Base-by-base conservation (phyloP, 2,797 vertebrate species). In the Microctenopoma steveboyesi region DNA sequence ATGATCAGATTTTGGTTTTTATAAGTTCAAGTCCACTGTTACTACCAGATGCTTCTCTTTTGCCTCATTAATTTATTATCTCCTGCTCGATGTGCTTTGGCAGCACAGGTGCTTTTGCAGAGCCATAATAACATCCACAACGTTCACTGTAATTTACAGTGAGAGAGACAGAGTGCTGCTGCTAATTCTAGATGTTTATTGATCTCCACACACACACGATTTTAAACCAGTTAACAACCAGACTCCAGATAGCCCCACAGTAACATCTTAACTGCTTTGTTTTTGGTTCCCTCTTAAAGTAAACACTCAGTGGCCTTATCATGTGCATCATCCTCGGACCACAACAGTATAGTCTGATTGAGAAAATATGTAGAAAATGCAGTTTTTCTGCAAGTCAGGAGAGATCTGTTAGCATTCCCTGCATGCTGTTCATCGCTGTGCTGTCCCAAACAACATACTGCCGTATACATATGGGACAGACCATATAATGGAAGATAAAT, bases 401-500 rank as follows among this genome's bases (percentile, higher is more conserved):
- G 59, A 82, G 83, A 74, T 83, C 78, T 89, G 76, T 89, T 90
- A 84, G 78, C 64, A 57, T 81, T 90, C 61, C 62, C 69, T 22
- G 68, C 54, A 0, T 37, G 78, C 56, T 69, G 64, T 55, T 88
- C 79, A 72, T 75, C 51, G 57, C 22, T 3, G 52, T 7, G 45
- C 67, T 62, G 78, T 86, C 76, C 73, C 64, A 7, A 72, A 66
- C 39, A 74, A 70, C 81, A 59, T 64, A 5, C 53, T 37, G 56
- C 58, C 66, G 84, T 68, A 68, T 72, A 74, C 56, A 77, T 69
- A 40, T 59, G 65, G 64, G 64, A 70, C 71, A 65, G 61, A 25
- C 8, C 18, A 25, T 22, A 65, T 69, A 76, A 82, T 35, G 62
- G 71, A 71, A 82, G 78, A 86, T 71, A 63, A 70, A 85, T 78